These are phyloP conservation scores for Ormyrus nitidulus DNA, from an alignment of 2,888 invertebrate genomes.

Conservation along the genomic window DNA sequence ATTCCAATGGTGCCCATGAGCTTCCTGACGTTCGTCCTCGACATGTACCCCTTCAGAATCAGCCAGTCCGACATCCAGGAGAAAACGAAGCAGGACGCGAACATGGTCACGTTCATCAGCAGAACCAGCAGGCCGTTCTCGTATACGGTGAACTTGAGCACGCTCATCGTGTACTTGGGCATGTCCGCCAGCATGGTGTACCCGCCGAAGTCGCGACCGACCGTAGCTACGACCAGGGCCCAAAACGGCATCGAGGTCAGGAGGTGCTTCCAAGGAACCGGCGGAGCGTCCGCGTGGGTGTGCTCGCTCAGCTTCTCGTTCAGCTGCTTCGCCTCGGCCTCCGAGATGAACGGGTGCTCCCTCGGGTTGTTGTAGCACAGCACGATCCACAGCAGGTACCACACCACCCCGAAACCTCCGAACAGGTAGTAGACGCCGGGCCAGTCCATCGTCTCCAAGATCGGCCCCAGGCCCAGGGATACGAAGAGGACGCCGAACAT, in stretches of 20 bases:
- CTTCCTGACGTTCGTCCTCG: conserved; percentile 75
- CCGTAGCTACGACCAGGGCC: conserved; percentile 80
- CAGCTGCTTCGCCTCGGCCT: conserved; percentile 67
- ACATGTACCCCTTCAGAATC: conserved; percentile 68
- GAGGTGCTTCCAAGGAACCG: conserved; percentile 56
- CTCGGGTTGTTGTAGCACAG: conserved; percentile 71
- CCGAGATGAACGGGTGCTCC: conserved; percentile 73
- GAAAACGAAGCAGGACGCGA: conserved; percentile 71
- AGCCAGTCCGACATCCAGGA: conserved; percentile 75
- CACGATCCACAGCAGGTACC: conserved; percentile 82
- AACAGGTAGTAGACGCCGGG: conserved; percentile 88
- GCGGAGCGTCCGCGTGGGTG: conserved; percentile 53
- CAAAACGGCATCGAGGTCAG: conserved; percentile 80
- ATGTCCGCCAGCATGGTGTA: conserved; percentile 59
- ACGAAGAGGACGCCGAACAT: conserved; percentile 81
- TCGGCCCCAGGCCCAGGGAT: conserved; percentile 81
- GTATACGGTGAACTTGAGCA: conserved; percentile 68
- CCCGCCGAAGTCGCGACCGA: conserved; percentile 56
- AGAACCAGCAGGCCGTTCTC: conserved; percentile 69
- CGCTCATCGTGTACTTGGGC: conserved; percentile 66
- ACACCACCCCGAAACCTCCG: conserved; percentile 83
- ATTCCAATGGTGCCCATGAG: conserved; percentile 76
- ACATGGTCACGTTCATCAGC: conserved; percentile 68
- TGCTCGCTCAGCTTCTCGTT: conserved; percentile 65
- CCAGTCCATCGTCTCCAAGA: conserved; percentile 81